phyloP scores from a whole-genome alignment of 2,797 vertebrate genomes.

The Premnoplex brunnescens region DNA sequence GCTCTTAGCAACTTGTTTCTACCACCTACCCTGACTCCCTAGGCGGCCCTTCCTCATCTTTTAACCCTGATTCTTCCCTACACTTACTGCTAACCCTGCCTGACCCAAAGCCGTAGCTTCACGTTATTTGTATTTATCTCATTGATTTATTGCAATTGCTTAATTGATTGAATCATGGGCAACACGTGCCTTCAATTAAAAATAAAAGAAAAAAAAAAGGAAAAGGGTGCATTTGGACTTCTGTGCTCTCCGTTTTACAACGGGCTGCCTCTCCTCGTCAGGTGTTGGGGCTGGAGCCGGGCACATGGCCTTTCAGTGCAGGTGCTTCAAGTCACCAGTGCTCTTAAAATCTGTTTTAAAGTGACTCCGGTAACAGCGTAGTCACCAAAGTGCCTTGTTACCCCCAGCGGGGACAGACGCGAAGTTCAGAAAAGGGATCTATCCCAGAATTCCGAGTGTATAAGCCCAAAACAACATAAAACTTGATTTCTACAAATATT shows the following conservation, averaged over 20 bases:
- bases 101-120: not conserved
- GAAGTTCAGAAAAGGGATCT: not conserved
- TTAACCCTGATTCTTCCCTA: not conserved
- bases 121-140: not conserved
- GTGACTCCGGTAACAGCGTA: not conserved
- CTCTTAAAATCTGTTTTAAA: not conserved
- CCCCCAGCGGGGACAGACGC: fast-evolving
- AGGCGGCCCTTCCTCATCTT: not conserved
- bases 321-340: not conserved
- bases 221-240: not conserved
- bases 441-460: not conserved
- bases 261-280: fast-evolving
- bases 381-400: not conserved
- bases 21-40: too few species aligned
- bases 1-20: fast-evolving
- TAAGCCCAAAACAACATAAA: not conserved
- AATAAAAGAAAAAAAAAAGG: not conserved
- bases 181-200: not conserved
- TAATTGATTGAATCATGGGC: not conserved
- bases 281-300: not conserved
- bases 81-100: not conserved
- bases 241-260: not conserved
- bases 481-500: not conserved
- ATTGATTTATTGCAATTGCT: not conserved
- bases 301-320: fast-evolving